phyloP scores from a whole-genome alignment of 1,140 invertebrate genomes.

The Drosophila tani region DNA sequence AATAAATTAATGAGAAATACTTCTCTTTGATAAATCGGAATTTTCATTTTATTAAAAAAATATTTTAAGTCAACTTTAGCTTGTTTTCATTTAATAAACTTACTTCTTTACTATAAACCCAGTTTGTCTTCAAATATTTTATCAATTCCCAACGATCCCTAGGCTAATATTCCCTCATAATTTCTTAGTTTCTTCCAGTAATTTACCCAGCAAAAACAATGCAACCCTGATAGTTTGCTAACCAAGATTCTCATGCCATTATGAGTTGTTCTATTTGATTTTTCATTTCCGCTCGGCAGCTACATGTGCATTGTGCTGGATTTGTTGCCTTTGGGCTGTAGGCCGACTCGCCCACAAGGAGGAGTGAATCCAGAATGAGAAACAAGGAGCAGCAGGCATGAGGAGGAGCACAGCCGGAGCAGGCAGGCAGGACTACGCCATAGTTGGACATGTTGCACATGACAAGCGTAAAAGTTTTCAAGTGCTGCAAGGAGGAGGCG shows the following conservation, averaged over 20 bases:
- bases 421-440: slow-evolving; percentile 56
- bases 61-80: not conserved
- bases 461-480: slow-evolving; percentile 77
- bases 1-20: no score
- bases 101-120: not conserved
- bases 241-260: slow-evolving; percentile 52
- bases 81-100: not conserved
- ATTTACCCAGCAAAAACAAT: slow-evolving; percentile 1
- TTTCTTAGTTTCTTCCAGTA: not conserved
- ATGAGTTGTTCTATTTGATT: slow-evolving; percentile 80
- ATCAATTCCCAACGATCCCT: not conserved
- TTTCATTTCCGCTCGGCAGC: slow-evolving; percentile 72
- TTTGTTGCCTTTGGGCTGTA: slow-evolving; percentile 75
- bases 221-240: slow-evolving; percentile 27
- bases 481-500: slow-evolving; percentile 48
- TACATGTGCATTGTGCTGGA: slow-evolving; percentile 76
- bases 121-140: not conserved
- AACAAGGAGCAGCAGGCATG: not conserved
- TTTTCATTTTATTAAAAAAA: no score
- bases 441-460: slow-evolving; percentile 81
- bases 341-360: slow-evolving; percentile 26
- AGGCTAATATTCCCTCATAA: not conserved
- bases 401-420: slow-evolving; percentile 13
- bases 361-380: slow-evolving; percentile 5
- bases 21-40: no score